Conservation (phyloP, 2,797 vertebrate genomes). For the Stomatorhinus walkeri region DNA sequence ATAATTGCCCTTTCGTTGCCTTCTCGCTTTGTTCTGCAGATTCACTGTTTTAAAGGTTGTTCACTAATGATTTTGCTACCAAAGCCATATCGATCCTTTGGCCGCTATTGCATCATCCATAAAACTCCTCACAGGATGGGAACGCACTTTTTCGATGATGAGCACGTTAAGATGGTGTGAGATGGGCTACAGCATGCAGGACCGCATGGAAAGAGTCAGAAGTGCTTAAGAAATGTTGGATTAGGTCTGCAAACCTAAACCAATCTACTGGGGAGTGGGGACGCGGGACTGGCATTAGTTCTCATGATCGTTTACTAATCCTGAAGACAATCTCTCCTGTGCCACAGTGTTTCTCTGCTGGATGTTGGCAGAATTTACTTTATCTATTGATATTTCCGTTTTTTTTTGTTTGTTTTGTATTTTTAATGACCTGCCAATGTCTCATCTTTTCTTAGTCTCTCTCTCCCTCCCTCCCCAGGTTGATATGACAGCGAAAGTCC, state of each 20-base stretch:
- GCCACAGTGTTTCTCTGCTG: not conserved
- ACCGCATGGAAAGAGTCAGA: not conserved
- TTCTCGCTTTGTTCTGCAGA: not conserved
- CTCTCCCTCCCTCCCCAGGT: constrained; percentile 48
- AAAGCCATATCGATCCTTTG: not conserved
- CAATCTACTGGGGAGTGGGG: not conserved
- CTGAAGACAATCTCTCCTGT: not conserved
- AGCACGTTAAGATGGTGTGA: not conserved
- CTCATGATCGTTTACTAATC: not conserved
- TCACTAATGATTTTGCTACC: not conserved
- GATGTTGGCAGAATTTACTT: not conserved
- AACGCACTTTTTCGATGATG: not conserved
- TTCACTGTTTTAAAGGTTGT: not conserved
- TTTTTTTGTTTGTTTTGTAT: not conserved
- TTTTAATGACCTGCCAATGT: not conserved
- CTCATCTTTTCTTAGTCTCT: not conserved
- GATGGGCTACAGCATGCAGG: not conserved
- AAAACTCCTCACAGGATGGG: not conserved
- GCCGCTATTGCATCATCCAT: not conserved
- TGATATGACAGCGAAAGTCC: constrained; percentile 53
- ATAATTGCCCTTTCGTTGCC: not conserved
- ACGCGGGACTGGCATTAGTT: not conserved
- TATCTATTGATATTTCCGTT: not conserved
- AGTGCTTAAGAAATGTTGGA: not conserved
- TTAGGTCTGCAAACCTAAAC: not conserved